Evolutionary conservation across 1,140 invertebrate species (phyloP).

Genomic region (Latrodectus geometricus): DNA sequence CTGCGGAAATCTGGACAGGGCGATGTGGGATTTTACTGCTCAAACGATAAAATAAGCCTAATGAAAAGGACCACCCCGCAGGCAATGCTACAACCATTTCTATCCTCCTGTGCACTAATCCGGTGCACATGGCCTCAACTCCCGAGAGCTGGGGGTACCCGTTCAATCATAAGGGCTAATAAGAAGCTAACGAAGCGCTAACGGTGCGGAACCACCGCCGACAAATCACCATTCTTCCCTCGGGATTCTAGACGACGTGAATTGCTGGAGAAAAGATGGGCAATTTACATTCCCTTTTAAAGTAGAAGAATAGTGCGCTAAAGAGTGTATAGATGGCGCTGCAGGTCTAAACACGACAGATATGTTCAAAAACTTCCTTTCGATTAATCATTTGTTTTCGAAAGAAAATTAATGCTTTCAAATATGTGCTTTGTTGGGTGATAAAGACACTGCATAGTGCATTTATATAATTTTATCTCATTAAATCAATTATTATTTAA

Average conservation of each 20-base stretch:
- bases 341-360: background rate
- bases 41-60: background rate
- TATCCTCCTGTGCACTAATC: constrained; percentile 2
- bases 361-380: too few relatives aligned
- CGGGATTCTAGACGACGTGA: background rate
- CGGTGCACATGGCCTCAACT: constrained; percentile 28
- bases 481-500: too few relatives aligned
- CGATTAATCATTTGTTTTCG: too few relatives aligned
- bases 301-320: too few relatives aligned
- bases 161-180: constrained; percentile 57
- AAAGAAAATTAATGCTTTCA: too few relatives aligned
- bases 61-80: constrained; percentile 5
- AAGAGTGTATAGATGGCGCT: constrained; percentile 36
- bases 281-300: too few relatives aligned
- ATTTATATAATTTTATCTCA: too few relatives aligned
- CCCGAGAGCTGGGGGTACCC: background rate
- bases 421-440: too few relatives aligned
- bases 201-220: constrained; percentile 49
- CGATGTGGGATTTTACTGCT: background rate
- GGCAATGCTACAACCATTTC: background rate
- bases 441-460: too few relatives aligned
- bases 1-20: background rate
- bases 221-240: constrained; percentile 46
- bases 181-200: constrained; percentile 60
- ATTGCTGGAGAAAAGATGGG: too few relatives aligned